Evolutionary conservation across 2,797 vertebrate genomes (phyloP).

Genomic region (Alectoris magna): DNA sequence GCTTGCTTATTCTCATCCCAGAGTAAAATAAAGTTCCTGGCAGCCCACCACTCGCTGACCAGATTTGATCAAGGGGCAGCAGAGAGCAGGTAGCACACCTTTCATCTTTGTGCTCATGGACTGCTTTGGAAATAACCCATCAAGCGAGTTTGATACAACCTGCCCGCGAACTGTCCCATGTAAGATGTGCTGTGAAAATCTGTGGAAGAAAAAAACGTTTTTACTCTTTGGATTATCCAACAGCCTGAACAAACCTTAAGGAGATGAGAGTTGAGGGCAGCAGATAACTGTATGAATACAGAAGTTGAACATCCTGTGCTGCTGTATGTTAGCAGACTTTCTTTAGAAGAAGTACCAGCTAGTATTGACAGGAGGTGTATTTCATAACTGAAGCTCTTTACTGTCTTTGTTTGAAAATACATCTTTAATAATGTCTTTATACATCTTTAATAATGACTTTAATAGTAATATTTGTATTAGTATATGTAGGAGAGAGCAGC

Average conservation of each 20-base stretch:
- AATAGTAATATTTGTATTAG: not conserved
- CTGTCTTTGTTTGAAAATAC: not conserved
- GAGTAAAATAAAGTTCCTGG: not conserved
- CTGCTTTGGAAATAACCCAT: not conserved
- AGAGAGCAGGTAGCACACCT: not conserved
- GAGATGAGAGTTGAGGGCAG: not conserved
- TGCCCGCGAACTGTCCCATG: not conserved
- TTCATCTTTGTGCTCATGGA: accelerated
- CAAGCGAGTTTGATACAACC: accelerated
- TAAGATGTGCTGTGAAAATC: not conserved
- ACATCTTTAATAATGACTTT: not conserved
- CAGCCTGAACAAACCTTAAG: not conserved
- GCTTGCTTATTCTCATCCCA: not conserved
- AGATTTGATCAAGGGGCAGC: not conserved
- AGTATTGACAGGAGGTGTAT: not conserved
- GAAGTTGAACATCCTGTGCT: not conserved
- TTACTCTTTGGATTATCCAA: not conserved
- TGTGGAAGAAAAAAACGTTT: not conserved
- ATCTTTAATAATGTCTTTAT: not conserved
- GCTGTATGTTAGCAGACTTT: accelerated
- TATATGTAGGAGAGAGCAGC: not conserved
- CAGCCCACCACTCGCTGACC: not conserved
- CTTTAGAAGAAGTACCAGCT: not conserved
- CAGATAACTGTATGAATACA: accelerated
- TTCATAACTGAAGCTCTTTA: not conserved